Evolutionary conservation across 2,888 invertebrate species (phyloP).

Genomic region (Tipula lateralis): DNA sequence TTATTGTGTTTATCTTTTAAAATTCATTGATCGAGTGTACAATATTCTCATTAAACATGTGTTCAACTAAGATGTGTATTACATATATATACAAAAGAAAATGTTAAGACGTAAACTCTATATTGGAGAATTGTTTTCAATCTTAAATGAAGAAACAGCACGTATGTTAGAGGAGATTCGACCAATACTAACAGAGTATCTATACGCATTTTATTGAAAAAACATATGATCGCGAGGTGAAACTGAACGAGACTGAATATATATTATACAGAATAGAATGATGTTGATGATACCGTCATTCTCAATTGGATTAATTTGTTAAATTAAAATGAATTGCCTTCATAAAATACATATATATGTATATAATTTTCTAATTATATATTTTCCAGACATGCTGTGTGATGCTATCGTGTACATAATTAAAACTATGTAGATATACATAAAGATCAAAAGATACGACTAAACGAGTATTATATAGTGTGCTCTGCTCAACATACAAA

Average conservation of each 20-base stretch:
- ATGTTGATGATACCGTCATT: neutral
- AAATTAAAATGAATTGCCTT: neutral
- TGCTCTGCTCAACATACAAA: neutral
- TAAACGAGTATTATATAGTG: too few species aligned
- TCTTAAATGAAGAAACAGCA: neutral
- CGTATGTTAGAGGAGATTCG: neutral
- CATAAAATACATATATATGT: neutral
- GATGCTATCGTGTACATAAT: neutral
- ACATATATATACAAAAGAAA: neutral
- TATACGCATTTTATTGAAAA: neutral
- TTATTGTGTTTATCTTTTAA: neutral
- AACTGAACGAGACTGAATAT: neutral
- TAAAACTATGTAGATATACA: neutral
- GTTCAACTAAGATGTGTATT: neutral
- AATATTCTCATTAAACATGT: neutral
- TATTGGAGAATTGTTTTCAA: neutral
- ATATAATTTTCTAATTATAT: neutral
- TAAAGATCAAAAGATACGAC: neutral
- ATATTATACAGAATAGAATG: too few species aligned
- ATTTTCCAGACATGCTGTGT: neutral
- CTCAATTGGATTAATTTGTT: neutral
- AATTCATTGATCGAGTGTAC: neutral
- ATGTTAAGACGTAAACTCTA: neutral
- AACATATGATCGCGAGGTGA: neutral
- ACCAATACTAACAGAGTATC: neutral